Evolutionary conservation across 1,140 invertebrate species (phyloP), one percentile per base, ranked within the genome.

Genomic region (Aricia agestis): DNA sequence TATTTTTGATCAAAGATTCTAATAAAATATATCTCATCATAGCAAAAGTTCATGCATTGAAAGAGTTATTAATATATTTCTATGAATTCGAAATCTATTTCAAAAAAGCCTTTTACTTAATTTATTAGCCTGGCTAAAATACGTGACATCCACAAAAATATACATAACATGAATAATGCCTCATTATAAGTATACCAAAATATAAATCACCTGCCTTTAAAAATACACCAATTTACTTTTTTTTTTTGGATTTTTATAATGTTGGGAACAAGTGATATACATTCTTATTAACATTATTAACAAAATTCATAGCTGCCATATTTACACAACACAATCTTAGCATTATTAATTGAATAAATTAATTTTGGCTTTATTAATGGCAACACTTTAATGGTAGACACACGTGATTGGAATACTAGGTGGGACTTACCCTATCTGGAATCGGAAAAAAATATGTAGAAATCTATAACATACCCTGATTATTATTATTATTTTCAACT

Each of bases 241-340:
- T 25, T 25, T 63, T 19, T 63, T 63, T 17, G 3, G 31, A 9
- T 71, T 19, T 31, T 42, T 15, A 7, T 58, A 41, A 66, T 69
- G 58, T 63, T 58, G 36, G 58, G 68, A 74, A 65, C 25, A 59
- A 65, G 67, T 58, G 66, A 72, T 72, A 78, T 78, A 74, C 75
- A 75, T 72, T 73, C 76, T 72, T 74, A 74, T 77, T 77, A 76
- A 79, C 59, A 77, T 75, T 79, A 80, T 76, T 76, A 79, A 81
- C 73, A 76, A 78, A 76, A 67, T 77, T 17, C 45, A 45, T 76
- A 87, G 85, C 83, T 84, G 85, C 83, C 85, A 72, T 83, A 84
- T 85, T 77, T 83, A 87, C 85, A 87, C 61, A 63, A 63, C 42
- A 70, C 36, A 19, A 19, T 65, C 58, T 68, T 68, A 70, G 52